A percentile compares a stretch with the other conserved stretches of the same genome.
These are phyloP conservation scores for Dreissena polymorpha DNA, from an alignment of 1,140 invertebrate genomes.

Conservation along the genomic window DNA sequence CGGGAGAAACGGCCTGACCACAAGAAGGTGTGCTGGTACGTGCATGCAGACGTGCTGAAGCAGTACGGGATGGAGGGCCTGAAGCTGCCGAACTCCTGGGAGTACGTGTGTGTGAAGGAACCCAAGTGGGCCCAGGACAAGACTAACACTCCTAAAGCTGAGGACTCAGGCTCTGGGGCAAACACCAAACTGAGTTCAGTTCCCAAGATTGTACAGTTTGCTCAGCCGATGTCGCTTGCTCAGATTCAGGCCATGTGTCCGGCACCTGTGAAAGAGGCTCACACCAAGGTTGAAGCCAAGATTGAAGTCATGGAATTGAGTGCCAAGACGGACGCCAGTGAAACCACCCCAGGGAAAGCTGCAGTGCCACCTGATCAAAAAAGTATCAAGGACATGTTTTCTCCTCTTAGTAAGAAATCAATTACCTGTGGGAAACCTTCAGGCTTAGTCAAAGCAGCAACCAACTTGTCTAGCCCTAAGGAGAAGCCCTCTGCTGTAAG, in stretches of 20 bases:
- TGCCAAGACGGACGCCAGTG: no score
- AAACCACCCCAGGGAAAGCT: neutral
- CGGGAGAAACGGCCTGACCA: slow-evolving; percentile 81
- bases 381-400: slow-evolving; percentile 38
- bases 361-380: slow-evolving; percentile 24
- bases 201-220: slow-evolving; percentile 64
- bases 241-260: slow-evolving; percentile 53
- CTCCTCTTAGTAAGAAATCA: neutral
- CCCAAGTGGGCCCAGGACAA: slow-evolving; percentile 42
- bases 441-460: neutral
- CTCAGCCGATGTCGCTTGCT: slow-evolving; percentile 63
- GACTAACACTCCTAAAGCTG: slow-evolving; percentile 46
- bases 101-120: slow-evolving; percentile 55
- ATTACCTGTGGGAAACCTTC: no score
- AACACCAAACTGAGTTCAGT: slow-evolving; percentile 30
- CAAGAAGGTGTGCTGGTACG: slow-evolving; percentile 85
- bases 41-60: slow-evolving; percentile 82
- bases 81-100: slow-evolving; percentile 62
- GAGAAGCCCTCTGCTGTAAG: neutral
- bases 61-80: slow-evolving; percentile 83
- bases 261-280: neutral
- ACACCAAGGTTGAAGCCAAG: neutral
- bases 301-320: neutral
- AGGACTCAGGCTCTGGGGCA: slow-evolving; percentile 35
- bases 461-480: neutral